Evolutionary conservation across 2,113 vertebrate genomes (phyloP).

Genomic region (Pogonocichla stellata): DNA sequence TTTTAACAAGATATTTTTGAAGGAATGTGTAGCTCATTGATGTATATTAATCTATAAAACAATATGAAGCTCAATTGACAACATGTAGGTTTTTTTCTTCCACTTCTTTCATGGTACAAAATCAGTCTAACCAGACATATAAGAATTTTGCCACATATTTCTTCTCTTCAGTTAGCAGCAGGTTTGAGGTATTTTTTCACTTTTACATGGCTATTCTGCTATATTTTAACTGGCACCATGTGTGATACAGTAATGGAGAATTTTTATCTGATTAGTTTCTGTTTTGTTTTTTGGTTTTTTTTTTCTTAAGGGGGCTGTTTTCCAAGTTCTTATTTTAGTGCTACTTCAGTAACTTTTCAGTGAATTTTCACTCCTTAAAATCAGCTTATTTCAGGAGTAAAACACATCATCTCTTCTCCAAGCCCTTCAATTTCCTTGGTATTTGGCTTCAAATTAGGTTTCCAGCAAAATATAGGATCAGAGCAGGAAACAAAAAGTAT

Average conservation of each 20-base stretch:
- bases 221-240: background rate
- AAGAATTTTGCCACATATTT: background rate
- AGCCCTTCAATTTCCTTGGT: background rate
- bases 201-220: background rate
- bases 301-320: fast-evolving
- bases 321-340: background rate
- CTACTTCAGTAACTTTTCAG: background rate
- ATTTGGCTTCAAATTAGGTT: background rate
- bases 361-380: background rate
- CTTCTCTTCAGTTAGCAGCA: background rate
- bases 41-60: background rate
- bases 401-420: background rate
- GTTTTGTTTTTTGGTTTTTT: background rate
- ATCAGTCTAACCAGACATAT: background rate
- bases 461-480: background rate
- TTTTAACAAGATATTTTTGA: background rate
- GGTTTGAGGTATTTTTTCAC: background rate
- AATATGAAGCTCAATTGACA: background rate
- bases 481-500: background rate
- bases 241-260: fast-evolving
- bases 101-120: background rate
- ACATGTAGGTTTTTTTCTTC: fast-evolving
- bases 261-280: background rate
- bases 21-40: background rate
- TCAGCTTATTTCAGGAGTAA: background rate